Conservation (phyloP, 1,140 invertebrate genomes). For the Drosophila ohnishii region DNA sequence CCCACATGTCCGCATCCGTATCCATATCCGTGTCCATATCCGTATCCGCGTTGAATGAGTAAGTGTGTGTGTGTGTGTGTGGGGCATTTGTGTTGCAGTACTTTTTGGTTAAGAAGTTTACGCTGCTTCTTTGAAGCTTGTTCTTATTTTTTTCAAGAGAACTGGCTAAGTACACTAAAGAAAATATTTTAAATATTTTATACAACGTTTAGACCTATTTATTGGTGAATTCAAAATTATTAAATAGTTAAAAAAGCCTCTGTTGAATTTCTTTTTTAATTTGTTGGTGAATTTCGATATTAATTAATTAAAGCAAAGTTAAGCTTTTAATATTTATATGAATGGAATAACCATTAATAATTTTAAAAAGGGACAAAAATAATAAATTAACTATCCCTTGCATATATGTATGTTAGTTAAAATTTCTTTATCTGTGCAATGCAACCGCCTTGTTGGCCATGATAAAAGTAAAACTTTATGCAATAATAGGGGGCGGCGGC, state of each 20-base stretch:
- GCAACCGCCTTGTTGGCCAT: slow-evolving; percentile 30
- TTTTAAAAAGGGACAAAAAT: background rate
- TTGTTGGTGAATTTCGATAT: background rate
- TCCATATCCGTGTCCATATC: slow-evolving; percentile 1
- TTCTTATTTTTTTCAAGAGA: slow-evolving; percentile 5
- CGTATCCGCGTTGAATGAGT: slow-evolving; percentile 1
- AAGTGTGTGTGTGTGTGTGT: background rate
- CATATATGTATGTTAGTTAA: background rate
- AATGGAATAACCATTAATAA: background rate
- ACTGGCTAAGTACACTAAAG: slow-evolving; percentile 7
- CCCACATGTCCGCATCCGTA: background rate
- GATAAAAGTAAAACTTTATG: slow-evolving; percentile 77
- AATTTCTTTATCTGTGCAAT: background rate
- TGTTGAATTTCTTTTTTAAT: too few species aligned
- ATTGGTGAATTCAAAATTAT: too few species aligned
- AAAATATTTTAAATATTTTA: background rate
- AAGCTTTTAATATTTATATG: too few species aligned
- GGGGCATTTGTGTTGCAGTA: slow-evolving; percentile 28
- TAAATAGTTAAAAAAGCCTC: too few species aligned
- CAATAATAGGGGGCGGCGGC: slow-evolving; percentile 55
- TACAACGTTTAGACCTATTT: too few species aligned
- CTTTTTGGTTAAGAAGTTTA: slow-evolving; percentile 69
- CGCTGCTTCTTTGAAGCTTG: slow-evolving; percentile 14
- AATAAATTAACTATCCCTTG: background rate
- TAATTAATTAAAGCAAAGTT: background rate